Base-by-base conservation (phyloP, 2,888 invertebrate species). In the Rhaphigaster nebulosa region DNA sequence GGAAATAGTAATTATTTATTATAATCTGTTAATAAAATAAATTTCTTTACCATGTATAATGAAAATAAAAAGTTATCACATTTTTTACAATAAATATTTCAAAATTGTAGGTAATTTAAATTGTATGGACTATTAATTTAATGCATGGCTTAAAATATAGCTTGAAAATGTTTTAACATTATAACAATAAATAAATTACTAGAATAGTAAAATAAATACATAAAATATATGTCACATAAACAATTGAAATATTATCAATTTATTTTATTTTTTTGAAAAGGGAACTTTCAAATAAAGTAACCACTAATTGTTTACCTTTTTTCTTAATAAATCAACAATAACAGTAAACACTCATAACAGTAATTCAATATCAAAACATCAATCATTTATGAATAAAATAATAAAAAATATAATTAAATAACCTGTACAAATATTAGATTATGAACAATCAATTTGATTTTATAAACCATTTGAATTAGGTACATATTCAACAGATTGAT, bases 371-470 rank as follows among this genome's bases (percentile, higher is more conserved):
- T 18, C 34, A 34, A 29, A 70, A 38, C 70, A 38, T 76, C 38
- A 18, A 76, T 38, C 34, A 76, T 76, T 38, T 8, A 38, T 34
- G 13, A 76, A 76, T 38, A 76, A 70, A 70, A 60, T n/a, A 60
- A 65, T n/a, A 70, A 76, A 38, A 76, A 34, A 76, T 76, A 76
- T 76, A 38, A 76, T 38, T 76, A 20, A 76, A 38, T 76, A 76
- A 76, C 70, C 70, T 76, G 38, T 76, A 76, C 34, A 76, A 76
- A 38, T 38, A 76, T 20, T 76, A 38, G 29, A 29, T 65, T 34
- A 65, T 29, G 65, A 65, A 65, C 5, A 65, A 65, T 65, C 15
- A 29, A 65, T 34, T 20, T 15, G n/a, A 65, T 65, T 60, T 60
- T 60, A 26, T 60, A n/a, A n/a, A 60, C 6, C 2, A 65, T n/a